Evolutionary conservation across 2,797 vertebrate genomes (phyloP).

Genomic region (Eleutherodactylus coqui): DNA sequence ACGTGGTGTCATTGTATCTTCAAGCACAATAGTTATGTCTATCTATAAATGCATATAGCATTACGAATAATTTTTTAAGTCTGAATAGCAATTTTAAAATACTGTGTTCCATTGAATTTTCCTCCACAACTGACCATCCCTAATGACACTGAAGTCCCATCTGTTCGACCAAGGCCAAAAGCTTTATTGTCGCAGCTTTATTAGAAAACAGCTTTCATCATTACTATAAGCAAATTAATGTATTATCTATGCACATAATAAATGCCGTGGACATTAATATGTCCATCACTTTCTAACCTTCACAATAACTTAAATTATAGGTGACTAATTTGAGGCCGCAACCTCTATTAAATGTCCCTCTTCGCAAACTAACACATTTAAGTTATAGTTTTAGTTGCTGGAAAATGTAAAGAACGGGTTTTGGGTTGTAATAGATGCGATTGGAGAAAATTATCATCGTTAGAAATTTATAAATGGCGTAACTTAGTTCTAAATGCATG

Average conservation of each 20-base stretch:
- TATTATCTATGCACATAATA: slow-evolving; percentile 62
- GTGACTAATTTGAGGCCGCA: slow-evolving; percentile 55
- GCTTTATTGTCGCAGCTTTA: slow-evolving; percentile 52
- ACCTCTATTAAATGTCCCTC: slow-evolving; percentile 43
- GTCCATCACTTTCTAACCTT: slow-evolving; percentile 48
- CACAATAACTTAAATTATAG: slow-evolving; percentile 58
- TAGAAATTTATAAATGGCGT: not conserved
- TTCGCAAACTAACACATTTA: not conserved
- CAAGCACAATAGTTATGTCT: not conserved
- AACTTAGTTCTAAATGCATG: not conserved
- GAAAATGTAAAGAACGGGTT: not conserved
- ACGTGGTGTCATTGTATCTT: not conserved
- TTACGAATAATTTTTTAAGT: not conserved
- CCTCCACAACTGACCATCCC: slow-evolving; percentile 40
- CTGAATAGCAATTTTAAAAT: slow-evolving; percentile 18
- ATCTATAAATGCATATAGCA: not conserved
- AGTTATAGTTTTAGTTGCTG: slow-evolving; percentile 21
- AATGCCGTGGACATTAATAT: slow-evolving; percentile 54
- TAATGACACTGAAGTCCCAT: slow-evolving; percentile 50
- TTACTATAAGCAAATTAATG: slow-evolving; percentile 58
- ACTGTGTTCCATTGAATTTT: slow-evolving; percentile 22
- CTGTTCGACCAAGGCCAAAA: slow-evolving; percentile 57
- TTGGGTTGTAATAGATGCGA: slow-evolving; percentile 2
- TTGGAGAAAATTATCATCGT: not conserved
- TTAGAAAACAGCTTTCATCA: slow-evolving; percentile 55